phyloP scores from a whole-genome alignment of 2,113 vertebrate genomes.

The Apeltes quadracus region DNA sequence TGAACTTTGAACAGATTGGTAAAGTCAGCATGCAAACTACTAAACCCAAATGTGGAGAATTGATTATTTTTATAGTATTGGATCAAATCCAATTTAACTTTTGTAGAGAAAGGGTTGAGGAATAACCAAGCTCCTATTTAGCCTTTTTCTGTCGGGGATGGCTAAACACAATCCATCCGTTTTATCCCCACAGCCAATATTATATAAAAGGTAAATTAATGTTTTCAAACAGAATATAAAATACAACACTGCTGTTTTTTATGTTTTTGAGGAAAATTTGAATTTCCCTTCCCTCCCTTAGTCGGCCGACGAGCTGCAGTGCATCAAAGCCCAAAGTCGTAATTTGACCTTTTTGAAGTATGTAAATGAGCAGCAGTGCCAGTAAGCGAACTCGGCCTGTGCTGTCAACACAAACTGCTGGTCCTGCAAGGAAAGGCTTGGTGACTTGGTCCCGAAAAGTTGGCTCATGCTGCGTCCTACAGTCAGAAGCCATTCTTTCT shows the following conservation, averaged over 20 bases:
- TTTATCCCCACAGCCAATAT: background rate
- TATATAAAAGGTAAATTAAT: background rate
- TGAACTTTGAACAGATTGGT: background rate
- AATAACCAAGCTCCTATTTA: background rate
- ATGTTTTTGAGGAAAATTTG: constrained; percentile 27
- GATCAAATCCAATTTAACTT: background rate
- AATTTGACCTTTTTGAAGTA: constrained; percentile 36
- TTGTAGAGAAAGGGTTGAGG: background rate
- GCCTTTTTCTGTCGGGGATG: too few species aligned
- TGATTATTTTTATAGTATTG: background rate
- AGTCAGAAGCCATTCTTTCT: constrained; percentile 61
- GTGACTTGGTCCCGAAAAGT: constrained; percentile 55
- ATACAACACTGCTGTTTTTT: background rate
- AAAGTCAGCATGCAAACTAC: background rate
- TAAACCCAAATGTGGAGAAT: background rate
- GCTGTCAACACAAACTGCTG: constrained; percentile 58
- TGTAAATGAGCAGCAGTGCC: constrained; percentile 38
- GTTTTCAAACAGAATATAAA: background rate
- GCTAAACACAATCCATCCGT: background rate
- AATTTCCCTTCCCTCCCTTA: background rate
- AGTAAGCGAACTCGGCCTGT: constrained; percentile 39
- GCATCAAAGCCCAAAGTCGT: constrained; percentile 29
- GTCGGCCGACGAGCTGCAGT: background rate
- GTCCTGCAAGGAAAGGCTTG: constrained; percentile 45
- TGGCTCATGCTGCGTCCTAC: constrained; percentile 41